A percentile compares a stretch with the other conserved stretches of the same genome.
Conservation (phyloP, 2,888 invertebrate genomes). For the Drosophila nigritarsus region DNA sequence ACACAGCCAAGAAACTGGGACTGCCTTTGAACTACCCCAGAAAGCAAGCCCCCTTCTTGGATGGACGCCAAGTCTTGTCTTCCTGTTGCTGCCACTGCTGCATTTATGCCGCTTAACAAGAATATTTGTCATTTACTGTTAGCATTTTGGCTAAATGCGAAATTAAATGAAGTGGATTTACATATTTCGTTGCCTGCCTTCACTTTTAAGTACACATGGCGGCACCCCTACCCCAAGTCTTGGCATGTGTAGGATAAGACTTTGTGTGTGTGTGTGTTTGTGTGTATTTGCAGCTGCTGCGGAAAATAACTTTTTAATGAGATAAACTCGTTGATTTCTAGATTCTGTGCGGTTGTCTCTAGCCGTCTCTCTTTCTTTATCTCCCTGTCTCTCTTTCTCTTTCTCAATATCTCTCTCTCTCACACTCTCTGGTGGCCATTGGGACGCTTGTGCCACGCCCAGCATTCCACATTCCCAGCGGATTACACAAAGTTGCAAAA, state of each 20-base stretch:
- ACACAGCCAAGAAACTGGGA: constrained; percentile 32
- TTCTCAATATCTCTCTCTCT: not conserved
- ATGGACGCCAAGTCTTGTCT: constrained; percentile 61
- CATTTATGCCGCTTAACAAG: constrained; percentile 76
- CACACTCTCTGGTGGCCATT: constrained; percentile 53
- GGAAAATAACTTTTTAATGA: constrained; percentile 84
- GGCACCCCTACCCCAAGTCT: constrained; percentile 29
- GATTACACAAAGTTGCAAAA: constrained; percentile 80
- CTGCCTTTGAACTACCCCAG: not conserved
- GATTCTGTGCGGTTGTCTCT: constrained; percentile 71
- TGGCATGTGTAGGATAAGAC: constrained; percentile 72
- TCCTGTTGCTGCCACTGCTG: constrained; percentile 31
- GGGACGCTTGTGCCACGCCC: constrained; percentile 25
- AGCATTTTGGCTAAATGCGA: constrained; percentile 82
- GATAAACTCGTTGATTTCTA: constrained; percentile 82
- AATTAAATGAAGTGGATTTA: constrained; percentile 82
- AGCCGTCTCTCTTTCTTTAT: constrained; percentile 13
- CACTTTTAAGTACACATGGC: constrained; percentile 75
- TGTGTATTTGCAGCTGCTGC: constrained; percentile 69
- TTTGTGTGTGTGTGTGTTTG: constrained; percentile 37
- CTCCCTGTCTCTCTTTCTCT: not conserved
- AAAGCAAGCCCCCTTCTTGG: constrained; percentile 37
- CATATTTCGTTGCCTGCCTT: constrained; percentile 73
- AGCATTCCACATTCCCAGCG: constrained; percentile 52
- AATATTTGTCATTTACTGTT: constrained; percentile 82